Evolutionary conservation across 2,113 vertebrate genomes (phyloP), one percentile per base, ranked within the genome.

Genomic region (Silurus meridionalis): DNA sequence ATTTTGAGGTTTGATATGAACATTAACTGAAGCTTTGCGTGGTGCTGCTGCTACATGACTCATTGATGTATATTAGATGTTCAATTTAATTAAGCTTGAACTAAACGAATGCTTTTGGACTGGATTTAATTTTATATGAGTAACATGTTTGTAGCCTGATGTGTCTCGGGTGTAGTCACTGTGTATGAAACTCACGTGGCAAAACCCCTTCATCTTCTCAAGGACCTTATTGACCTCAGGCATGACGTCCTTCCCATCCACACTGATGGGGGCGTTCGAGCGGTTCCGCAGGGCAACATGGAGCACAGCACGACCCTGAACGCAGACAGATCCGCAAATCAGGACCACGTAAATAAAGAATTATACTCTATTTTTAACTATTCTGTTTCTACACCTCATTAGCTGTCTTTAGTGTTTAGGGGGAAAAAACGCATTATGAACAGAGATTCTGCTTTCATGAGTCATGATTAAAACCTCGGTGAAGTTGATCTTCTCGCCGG

Each of bases 131-230:
- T 67, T 25, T 50, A 50, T 50, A 23, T 50, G 5, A 21, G 7
- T 13, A 8, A 9, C 46, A 3, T 1, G 48, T 8, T 21, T 9
- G 17, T 7, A 52, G 19, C 48, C 6, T 25, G 0, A 2, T 37
- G 25, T 85, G 25, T 50, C 13, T 75, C n/a, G 52, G 46, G 1
- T 63, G 4, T n/a, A 5, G 19, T 3, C 25, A n/a, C 21, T 46
- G 25, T 28, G 14, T 58, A 10, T 57, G 28, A 69, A 21, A 92
- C 93, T 61, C 94, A 99, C 98, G 86, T 98, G 95, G 87, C 97
- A 97, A 92, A 99, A 99, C 28, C 91, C 92, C 87, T 99, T 99
- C 96, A 99, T 99, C 93, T 99, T 98, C 80, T 98, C 96, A 90
- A 99, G 92, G 77, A 99, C 97, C 80, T 93, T 96, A 93, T 98